Base-by-base conservation (phyloP, 2,888 invertebrate species). In the Drepana falcataria region DNA sequence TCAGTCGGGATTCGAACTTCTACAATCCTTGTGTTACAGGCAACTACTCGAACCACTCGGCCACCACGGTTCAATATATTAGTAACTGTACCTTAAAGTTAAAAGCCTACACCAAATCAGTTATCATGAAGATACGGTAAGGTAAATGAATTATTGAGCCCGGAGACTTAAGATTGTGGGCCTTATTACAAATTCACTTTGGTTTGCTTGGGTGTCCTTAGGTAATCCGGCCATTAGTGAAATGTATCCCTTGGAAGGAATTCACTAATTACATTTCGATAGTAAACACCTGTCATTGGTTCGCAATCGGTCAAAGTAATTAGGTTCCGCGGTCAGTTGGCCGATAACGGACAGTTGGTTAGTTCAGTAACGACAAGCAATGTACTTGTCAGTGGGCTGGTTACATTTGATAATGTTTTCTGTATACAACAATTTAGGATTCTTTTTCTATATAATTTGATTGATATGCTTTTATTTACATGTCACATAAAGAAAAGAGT, bases 101-200 rank as follows among this genome's bases (percentile, higher is more conserved):
- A 51, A 40, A 40, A 34, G 51, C 40, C 52, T 52, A 33, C 47
- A 47, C 35, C 57, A 64, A 75, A 68, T 76, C 73, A 67, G 71
- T 72, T 75, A 21, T 21, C 21, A 76, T 73, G 74, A 54, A 60
- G 57, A 60, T 44, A 44, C 9, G 44, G 9, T 9, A 9, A 44
- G 44, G 44, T 73, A 76, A 81, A 83, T 83, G 81, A 83, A 81
- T 85, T 80, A 83, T 79, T 72, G 73, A 77, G 61, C 70, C 73
- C 73, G 68, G 77, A 73, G 74, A 68, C 77, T 77, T 75, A 78
- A 80, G 79, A 77, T 74, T 73, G 67, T 64, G 63, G 69, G 64
- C 75, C 81, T 73, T 73, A 83, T 87, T 86, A 83, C 78, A 81
- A 86, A 87, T 85, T 86, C 85, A 83, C 82, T 85, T 85, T 83